Conservation (phyloP, 2,113 vertebrate genomes). For the Forbesichthys papilliferus region DNA sequence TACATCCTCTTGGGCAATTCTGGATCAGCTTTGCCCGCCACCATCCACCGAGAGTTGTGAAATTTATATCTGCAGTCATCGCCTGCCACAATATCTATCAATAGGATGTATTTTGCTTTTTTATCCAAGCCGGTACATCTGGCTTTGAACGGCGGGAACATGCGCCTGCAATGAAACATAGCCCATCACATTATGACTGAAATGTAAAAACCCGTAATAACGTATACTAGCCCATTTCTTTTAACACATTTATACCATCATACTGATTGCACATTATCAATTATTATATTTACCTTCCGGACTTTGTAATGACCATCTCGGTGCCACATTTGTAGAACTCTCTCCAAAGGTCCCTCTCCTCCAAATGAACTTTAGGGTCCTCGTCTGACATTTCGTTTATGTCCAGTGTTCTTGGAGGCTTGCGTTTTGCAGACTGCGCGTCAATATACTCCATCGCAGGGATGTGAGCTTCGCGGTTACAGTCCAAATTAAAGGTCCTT, state of each 20-base stretch:
- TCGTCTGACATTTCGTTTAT: conserved; percentile 82
- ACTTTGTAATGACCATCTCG: conserved; percentile 98
- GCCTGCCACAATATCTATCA: conserved; percentile 93
- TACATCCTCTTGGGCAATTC: conserved; percentile 97
- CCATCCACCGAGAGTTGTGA: conserved; percentile 93
- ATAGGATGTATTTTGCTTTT: conserved; percentile 88
- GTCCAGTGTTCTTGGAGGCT: conserved; percentile 80
- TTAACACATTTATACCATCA: neutral
- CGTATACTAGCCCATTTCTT: neutral
- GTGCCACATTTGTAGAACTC: conserved; percentile 92
- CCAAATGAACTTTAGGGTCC: conserved; percentile 89
- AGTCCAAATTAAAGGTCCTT: conserved; percentile 82
- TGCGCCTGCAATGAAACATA: conserved; percentile 77
- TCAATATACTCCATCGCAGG: conserved; percentile 78
- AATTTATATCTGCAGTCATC: conserved; percentile 97
- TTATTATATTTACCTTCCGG: conserved; percentile 83
- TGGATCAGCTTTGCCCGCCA: conserved; percentile 95
- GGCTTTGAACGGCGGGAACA: conserved; percentile 95
- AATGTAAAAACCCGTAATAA: neutral
- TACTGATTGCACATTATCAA: neutral
- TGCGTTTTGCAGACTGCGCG: conserved; percentile 64
- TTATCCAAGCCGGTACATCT: conserved; percentile 90
- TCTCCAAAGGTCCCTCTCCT: conserved; percentile 91
- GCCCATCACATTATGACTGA: too few relatives aligned
- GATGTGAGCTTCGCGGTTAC: conserved; percentile 76